phyloP scores from a whole-genome alignment of 2,113 vertebrate genomes.

The Malurus melanocephalus region DNA sequence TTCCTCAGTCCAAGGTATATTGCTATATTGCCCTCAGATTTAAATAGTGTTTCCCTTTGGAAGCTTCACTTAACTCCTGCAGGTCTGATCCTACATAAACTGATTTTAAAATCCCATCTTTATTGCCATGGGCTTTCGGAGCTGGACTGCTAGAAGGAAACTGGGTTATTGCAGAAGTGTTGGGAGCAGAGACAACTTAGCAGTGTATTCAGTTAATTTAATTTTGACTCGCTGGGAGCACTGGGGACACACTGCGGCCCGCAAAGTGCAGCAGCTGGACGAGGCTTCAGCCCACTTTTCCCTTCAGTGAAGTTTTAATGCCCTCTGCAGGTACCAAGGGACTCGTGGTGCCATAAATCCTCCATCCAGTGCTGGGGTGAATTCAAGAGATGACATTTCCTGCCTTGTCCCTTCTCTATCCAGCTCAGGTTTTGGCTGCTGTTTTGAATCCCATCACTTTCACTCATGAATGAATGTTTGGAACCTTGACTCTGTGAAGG shows the following conservation, averaged over 20 bases:
- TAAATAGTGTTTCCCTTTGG: background rate
- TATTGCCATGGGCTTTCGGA: background rate
- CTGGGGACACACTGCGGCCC: background rate
- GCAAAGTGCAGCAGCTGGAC: background rate
- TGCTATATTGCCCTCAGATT: background rate
- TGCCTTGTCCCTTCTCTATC: background rate
- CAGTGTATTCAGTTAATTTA: background rate
- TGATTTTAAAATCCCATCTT: background rate
- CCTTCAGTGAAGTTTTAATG: constrained; percentile 38
- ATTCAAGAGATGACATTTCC: background rate
- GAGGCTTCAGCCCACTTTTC: background rate
- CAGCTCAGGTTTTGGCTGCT: background rate
- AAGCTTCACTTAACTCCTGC: background rate
- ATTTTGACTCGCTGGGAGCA: background rate
- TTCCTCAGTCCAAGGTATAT: background rate
- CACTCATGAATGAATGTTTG: background rate
- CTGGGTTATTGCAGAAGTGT: background rate
- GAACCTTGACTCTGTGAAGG: background rate
- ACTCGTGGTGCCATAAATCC: background rate
- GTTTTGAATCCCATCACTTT: background rate
- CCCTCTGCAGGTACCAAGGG: constrained; percentile 54
- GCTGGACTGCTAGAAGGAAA: background rate
- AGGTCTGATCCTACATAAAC: background rate
- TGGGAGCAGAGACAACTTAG: background rate
- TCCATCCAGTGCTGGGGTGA: background rate